Percentiles rank a stretch among this genome's conserved stretches.
Conservation (phyloP, 1,140 invertebrate species). For the Bombus consobrinus region DNA sequence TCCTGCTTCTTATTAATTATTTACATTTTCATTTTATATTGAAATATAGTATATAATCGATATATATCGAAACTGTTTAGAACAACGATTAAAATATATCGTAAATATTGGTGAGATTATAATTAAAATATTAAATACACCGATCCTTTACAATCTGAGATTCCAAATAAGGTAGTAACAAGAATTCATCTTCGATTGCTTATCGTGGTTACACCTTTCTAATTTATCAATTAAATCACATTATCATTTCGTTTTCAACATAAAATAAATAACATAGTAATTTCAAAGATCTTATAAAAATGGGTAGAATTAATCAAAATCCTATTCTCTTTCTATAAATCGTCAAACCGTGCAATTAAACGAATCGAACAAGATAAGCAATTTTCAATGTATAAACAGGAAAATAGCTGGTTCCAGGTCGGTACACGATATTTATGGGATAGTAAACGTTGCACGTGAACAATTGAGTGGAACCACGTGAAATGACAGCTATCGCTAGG, state of each 20-base stretch:
- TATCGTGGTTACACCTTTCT: no score
- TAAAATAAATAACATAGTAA: no score
- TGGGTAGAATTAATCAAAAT: no score
- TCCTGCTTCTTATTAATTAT: background rate
- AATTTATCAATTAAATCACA: no score
- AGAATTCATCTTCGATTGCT: no score
- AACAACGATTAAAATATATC: background rate
- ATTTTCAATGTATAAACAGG: background rate
- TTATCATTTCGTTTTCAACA: no score
- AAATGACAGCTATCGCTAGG: constrained; percentile 28
- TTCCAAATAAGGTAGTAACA: no score
- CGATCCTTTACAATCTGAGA: no score
- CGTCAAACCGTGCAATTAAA: background rate
- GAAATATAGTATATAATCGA: background rate
- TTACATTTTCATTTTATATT: background rate
- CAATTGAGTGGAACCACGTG: constrained; percentile 21
- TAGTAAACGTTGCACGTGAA: constrained; percentile 22
- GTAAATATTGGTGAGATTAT: no score
- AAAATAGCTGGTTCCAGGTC: background rate
- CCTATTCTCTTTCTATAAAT: background rate
- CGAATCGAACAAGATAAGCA: background rate
- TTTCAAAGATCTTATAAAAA: no score
- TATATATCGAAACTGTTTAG: background rate
- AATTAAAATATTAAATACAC: no score
- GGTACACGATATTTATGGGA: constrained; percentile 18